Evolutionary conservation across 2,113 vertebrate genomes (phyloP), one percentile per base, ranked within the genome.

Genomic region (Manacus vitellinus): DNA sequence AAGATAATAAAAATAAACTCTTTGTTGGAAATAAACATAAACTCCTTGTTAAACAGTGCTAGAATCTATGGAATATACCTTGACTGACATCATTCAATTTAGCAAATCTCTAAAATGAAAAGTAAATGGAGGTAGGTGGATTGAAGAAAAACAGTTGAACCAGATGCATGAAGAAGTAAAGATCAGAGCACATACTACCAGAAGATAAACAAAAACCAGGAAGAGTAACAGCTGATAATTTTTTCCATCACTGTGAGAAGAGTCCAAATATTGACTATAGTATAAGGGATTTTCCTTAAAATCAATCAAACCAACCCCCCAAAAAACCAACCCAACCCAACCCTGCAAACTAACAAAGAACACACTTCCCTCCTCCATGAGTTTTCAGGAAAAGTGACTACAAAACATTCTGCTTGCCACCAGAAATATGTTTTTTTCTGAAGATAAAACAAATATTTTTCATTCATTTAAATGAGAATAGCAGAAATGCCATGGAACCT

Each of bases 291-390:
- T 62, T 84, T 47, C 5, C 16, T 74, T 62, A 52, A 47, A 68
- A 49, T 37, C 13, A 55, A 20, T 49, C 12, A 58, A 51, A 5
- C 18, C 24, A 14, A 27, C 37, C 51, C 20, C 21, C 20, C 16
- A 11, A 51, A 14, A 6, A 71, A 23, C 4, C 10, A 37, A 31
- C 39, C 25, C 2, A 10, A 27, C 10, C 24, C 35, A 39, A 63
- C 25, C 37, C 10, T 17, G 5, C 4, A 49, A 49, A 7, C 37
- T 20, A 41, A 21, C 4, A 47, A 43, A 56, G 10, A 31, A 6
- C 5, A 55, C 10, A 21, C 2, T n/a, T 39, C 3, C 1, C 1
- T 0, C 8, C 2, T 12, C 12, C 8, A 8, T 25, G 21, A 4
- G 19, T 7, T 66, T 55, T 43, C 22, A 35, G 24, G 33, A 79